Evolutionary conservation across 2,113 vertebrate species (phyloP).

Genomic region (Scalopus aquaticus): DNA sequence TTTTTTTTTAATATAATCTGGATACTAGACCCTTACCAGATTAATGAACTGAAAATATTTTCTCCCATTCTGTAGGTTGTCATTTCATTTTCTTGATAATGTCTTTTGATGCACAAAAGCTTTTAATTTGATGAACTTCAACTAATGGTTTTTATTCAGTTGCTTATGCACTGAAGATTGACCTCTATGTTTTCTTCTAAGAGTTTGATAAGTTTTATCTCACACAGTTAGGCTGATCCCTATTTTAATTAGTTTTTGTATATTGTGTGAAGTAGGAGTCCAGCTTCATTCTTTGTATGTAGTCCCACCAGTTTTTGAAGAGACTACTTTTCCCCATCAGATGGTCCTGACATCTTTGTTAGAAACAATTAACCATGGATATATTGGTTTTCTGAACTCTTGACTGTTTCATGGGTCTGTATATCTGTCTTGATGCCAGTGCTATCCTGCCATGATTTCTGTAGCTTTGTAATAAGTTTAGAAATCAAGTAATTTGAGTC

Average conservation of each 20-base stretch:
- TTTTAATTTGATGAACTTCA: not conserved
- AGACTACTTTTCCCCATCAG: not conserved
- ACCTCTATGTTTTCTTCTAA: not conserved
- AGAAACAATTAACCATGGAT: not conserved
- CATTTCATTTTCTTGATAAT: slow-evolving; percentile 16
- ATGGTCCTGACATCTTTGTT: not conserved
- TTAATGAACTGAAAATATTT: slow-evolving; percentile 17
- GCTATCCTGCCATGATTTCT: not conserved
- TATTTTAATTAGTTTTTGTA: slow-evolving; percentile 3
- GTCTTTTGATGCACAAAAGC: not conserved
- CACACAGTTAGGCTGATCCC: not conserved
- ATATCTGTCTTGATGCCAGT: not conserved
- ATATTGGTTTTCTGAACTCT: not conserved
- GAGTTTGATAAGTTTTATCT: not conserved
- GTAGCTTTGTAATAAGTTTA: not conserved
- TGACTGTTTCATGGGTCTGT: not conserved
- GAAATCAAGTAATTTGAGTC: not conserved
- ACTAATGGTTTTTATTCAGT: not conserved
- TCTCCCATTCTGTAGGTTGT: not conserved
- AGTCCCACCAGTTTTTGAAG: not conserved
- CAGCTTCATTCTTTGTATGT: not conserved
- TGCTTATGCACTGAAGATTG: not conserved
- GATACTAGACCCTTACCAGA: not conserved
- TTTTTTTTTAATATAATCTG: not conserved
- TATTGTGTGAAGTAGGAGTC: not conserved